phyloP scores from a whole-genome alignment of 2,113 vertebrate genomes.

The Podarcis muralis region DNA sequence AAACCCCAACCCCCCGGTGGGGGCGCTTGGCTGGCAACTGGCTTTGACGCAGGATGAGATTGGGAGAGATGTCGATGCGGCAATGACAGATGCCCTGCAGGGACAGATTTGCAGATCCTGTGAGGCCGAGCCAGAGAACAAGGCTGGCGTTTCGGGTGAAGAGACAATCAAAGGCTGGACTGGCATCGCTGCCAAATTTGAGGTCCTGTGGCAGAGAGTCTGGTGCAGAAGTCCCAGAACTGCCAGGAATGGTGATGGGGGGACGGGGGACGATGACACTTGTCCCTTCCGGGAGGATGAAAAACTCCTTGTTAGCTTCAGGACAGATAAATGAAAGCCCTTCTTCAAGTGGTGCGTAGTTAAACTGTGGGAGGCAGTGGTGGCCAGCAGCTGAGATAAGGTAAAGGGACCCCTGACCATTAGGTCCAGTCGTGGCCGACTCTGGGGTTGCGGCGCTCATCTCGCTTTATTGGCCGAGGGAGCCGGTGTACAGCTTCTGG shows the following conservation, averaged over 20 bases:
- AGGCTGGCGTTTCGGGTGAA: not conserved
- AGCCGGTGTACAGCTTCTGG: no score
- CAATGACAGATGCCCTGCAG: slow-evolving; percentile 18
- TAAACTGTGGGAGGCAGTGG: no score
- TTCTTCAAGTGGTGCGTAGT: not conserved
- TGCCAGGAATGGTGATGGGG: not conserved
- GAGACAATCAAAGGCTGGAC: not conserved
- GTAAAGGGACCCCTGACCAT: no score
- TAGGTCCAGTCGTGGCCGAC: no score
- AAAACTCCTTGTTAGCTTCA: not conserved
- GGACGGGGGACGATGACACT: no score
- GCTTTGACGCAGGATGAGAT: not conserved
- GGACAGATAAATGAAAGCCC: not conserved
- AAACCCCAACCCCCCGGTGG: not conserved
- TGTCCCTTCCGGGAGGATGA: not conserved
- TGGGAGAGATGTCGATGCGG: slow-evolving; percentile 1
- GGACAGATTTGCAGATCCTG: not conserved
- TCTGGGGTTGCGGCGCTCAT: no score
- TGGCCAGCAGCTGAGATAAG: no score
- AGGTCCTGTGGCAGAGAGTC: not conserved
- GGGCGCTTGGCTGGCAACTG: slow-evolving; percentile 8
- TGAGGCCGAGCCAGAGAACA: not conserved
- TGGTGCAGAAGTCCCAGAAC: not conserved
- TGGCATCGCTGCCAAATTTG: not conserved
- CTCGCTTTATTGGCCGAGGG: no score